A percentile compares a stretch with the other conserved stretches of the same genome.
phyloP scores from a whole-genome alignment of 1,140 invertebrate genomes.

The Ceratoteleas bidentatus region DNA sequence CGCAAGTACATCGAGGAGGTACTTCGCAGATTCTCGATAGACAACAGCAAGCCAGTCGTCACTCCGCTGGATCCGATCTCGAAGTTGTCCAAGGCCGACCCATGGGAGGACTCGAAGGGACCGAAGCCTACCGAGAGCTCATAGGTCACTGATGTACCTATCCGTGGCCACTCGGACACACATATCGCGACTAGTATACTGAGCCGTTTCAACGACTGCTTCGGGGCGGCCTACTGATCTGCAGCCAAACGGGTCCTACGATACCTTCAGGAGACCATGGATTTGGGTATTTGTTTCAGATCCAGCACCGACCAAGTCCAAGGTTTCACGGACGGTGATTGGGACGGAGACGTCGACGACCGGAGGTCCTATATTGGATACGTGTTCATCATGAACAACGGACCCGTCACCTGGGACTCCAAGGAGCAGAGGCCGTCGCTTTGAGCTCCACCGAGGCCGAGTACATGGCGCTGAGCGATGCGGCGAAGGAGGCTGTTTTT shows the following conservation, averaged over 20 bases:
- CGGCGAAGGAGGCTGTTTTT: not conserved
- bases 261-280: not conserved
- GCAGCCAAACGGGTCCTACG: not conserved
- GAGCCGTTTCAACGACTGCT: not conserved
- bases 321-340: not conserved
- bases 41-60: no score
- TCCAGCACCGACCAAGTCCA: no score
- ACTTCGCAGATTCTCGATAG: not conserved
- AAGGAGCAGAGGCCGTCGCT: not conserved
- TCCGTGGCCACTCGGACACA: not conserved
- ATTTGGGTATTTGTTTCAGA: no score
- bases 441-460: conserved; percentile 1
- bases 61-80: no score
- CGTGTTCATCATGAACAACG: not conserved
- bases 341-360: not conserved
- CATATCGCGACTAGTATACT: not conserved
- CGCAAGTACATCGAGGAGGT: conserved; percentile 13
- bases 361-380: not conserved
- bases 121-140: not conserved
- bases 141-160: not conserved
- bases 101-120: no score
- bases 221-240: not conserved
- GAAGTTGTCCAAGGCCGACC: no score
- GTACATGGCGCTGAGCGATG: not conserved
- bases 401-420: not conserved